These are phyloP conservation scores for Todiramphus saurophagus DNA, from an alignment of 2,113 vertebrate genomes.

Conservation along the genomic window DNA sequence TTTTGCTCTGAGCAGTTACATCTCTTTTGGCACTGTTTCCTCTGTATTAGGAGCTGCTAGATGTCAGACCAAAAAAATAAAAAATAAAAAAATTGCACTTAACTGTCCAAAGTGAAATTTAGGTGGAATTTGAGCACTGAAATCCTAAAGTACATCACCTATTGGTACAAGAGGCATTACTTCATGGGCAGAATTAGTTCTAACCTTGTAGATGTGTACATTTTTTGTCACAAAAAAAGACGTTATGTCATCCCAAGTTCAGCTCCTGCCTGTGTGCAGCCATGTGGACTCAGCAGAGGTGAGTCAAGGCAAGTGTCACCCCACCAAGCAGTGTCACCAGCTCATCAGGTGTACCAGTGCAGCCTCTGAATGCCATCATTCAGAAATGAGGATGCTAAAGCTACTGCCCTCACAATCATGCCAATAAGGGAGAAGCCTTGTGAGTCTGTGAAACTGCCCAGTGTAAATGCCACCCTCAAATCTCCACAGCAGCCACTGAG, in stretches of 20 bases:
- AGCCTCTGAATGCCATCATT: neutral
- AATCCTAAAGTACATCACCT: neutral
- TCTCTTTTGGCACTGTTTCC: neutral
- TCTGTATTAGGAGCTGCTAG: neutral
- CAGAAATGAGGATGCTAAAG: neutral
- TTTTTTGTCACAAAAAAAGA: neutral
- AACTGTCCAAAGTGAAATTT: neutral
- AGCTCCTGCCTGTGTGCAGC: fast-evolving
- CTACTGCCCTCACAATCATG: neutral
- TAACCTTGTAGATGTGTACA: neutral
- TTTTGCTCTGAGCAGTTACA: neutral
- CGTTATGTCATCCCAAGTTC: neutral
- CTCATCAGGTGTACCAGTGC: fast-evolving
- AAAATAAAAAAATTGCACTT: neutral
- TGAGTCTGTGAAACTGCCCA: neutral
- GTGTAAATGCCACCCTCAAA: neutral
- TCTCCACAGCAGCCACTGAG: neutral
- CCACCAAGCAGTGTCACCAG: neutral
- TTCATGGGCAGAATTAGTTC: neutral
- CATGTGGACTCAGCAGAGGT: fast-evolving
- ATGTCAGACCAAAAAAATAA: neutral
- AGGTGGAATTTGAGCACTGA: neutral
- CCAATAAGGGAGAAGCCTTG: neutral
- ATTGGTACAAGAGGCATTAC: neutral
- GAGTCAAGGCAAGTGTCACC: neutral